Conservation (phyloP, 2,113 vertebrate species). For the Anoura caudifer region DNA sequence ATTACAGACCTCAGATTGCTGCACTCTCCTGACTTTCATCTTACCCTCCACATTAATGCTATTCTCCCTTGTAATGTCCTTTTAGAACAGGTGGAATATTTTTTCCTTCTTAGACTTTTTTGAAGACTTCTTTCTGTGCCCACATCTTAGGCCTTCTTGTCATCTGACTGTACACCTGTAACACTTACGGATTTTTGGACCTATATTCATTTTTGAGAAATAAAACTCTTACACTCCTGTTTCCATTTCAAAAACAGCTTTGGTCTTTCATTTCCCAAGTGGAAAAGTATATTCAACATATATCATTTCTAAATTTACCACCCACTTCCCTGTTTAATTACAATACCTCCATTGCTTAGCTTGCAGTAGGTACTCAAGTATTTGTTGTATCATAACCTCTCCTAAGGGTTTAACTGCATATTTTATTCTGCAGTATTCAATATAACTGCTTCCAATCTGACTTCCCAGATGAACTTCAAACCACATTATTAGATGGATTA, state of each 20-base stretch:
- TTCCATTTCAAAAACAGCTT: conserved; percentile 17
- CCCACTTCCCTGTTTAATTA: background rate
- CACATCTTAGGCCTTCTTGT: background rate
- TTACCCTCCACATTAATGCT: background rate
- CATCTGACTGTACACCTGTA: background rate
- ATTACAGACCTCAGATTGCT: background rate
- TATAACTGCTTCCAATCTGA: background rate
- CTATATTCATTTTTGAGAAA: background rate
- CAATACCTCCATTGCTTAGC: background rate
- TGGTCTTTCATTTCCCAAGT: background rate
- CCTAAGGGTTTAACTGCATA: background rate
- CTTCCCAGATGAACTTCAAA: conserved; percentile 6
- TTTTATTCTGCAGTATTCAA: background rate
- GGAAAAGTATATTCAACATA: background rate
- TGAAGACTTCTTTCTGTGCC: background rate
- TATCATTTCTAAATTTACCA: background rate
- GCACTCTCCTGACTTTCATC: background rate
- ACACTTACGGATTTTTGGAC: background rate
- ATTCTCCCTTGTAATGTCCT: background rate
- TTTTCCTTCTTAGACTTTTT: background rate
- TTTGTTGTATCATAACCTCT: background rate
- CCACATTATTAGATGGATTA: background rate
- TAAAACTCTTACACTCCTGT: background rate
- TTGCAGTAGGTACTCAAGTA: background rate
- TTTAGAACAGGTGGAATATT: background rate